A percentile compares a stretch with the other conserved stretches of the same genome.
Evolutionary conservation across 2,797 vertebrate genomes (phyloP).

Genomic region (Coluber constrictor): DNA sequence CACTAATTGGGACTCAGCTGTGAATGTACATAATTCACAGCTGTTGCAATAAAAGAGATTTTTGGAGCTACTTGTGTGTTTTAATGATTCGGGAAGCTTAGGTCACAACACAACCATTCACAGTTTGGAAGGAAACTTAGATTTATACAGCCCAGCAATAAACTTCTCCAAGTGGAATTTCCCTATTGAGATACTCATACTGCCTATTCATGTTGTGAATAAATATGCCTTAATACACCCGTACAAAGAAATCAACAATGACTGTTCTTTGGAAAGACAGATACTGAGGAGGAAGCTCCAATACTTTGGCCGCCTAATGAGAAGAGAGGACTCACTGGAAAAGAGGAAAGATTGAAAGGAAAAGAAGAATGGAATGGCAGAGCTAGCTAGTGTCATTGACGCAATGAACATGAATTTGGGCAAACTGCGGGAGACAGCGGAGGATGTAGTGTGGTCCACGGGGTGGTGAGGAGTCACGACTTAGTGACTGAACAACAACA

Average conservation of each 20-base stretch:
- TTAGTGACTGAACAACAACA: neutral
- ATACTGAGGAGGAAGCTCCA: neutral
- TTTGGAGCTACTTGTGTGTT: no score
- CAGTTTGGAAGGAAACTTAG: neutral
- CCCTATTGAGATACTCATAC: neutral
- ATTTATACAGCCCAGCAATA: neutral
- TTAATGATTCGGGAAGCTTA: no score
- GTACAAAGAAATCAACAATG: neutral
- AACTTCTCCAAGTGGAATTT: neutral
- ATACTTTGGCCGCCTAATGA: neutral
- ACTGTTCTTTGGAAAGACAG: neutral
- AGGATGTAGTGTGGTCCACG: neutral
- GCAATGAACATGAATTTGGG: neutral
- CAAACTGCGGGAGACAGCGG: neutral
- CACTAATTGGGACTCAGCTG: no score
- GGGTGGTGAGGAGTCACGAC: rapidly evolving
- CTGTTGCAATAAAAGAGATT: no score
- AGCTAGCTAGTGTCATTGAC: neutral
- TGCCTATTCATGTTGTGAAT: no score
- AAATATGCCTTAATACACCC: neutral
- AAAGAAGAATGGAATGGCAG: neutral
- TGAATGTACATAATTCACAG: no score
- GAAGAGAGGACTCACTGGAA: neutral
- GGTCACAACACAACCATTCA: neutral
- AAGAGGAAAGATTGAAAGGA: neutral